Percentiles rank a stretch among this genome's conserved stretches.
These are phyloP conservation scores for Calameuta filiformis DNA, from an alignment of 2,888 invertebrate genomes.

Conservation along the genomic window DNA sequence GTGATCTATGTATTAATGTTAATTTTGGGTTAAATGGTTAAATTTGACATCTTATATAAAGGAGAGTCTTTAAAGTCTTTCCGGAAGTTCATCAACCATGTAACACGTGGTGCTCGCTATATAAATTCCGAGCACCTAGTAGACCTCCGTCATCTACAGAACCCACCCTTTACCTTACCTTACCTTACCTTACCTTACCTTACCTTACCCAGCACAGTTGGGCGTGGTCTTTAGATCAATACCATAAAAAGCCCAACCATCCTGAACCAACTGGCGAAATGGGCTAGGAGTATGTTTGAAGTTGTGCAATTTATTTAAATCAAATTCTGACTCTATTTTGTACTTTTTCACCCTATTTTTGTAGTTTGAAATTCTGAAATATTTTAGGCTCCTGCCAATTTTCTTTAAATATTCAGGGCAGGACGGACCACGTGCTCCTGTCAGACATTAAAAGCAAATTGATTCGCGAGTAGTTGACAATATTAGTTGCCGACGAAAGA, in stretches of 20 bases:
- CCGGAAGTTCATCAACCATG: slow-evolving; percentile 23
- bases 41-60: background rate
- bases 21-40: background rate
- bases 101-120: slow-evolving; percentile 6
- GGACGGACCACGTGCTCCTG: background rate
- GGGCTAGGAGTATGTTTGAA: background rate
- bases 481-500: no score
- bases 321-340: background rate
- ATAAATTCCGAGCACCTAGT: slow-evolving; percentile 12
- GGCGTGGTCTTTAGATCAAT: slow-evolving; percentile 52
- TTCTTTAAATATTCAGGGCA: background rate
- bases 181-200: slow-evolving; percentile 19
- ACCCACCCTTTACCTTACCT: slow-evolving; percentile 19
- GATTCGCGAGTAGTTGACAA: no score
- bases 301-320: background rate
- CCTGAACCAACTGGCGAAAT: background rate
- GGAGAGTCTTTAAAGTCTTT: slow-evolving; percentile 10
- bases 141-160: background rate
- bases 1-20: no score
- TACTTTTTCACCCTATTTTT: background rate
- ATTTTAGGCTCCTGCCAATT: background rate
- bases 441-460: no score
- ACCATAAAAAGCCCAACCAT: slow-evolving; percentile 40
- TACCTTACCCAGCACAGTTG: slow-evolving; percentile 34
- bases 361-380: background rate